Base-by-base conservation (phyloP, 2,797 vertebrate species). In the Smutsia gigantea region DNA sequence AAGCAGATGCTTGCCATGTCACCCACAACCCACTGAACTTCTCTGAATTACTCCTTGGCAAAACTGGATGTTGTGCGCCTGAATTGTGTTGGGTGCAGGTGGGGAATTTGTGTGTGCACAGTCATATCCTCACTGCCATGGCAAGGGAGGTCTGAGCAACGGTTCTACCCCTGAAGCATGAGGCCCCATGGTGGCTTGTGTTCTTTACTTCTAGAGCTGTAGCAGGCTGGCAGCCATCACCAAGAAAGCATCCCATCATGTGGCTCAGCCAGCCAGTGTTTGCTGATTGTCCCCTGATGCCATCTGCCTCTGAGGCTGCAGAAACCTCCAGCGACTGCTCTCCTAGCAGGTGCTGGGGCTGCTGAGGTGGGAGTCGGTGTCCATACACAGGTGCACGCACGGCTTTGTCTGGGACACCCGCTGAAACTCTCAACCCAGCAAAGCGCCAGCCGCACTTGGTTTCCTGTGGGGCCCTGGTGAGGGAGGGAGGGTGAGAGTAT, bases 261-360 rank as follows among this genome's bases (percentile, higher is more conserved):
- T 34, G 51, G 63, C 82, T 88, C 83, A 94, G 92, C 78, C 4
- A 0, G 92, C 39, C 61, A 93, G 3, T 97, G 93, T 98, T 96
- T 97, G 93, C 78, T 87, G 85, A 95, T 96, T 95, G 63, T 92
- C 83, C 96, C 84, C 87, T 96, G 53, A 85, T 89, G 69, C 96
- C 93, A 93, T 96, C 96, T 97, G 96, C 92, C 96, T 95, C 64
- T 78, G 96, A 97, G 61, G 94, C 90, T 91, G 59, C 68, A 97
- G 94, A 94, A 94, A 90, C 81, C 92, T 64, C 92, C 15, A 4
- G 84, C 68, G 92, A 92, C 95, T 96, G 92, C 93, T 97, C 93
- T 90, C 95, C 59, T 72, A 96, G 93, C 95, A 96, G 92, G 95
- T 96, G 86, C 87, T 55, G 4, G 29, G 79, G 75, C 81, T 90